Percentiles rank a stretch among this genome's conserved stretches.
Evolutionary conservation across 2,888 invertebrate genomes (phyloP).

Genomic region (Pristionchus entomophagus): DNA sequence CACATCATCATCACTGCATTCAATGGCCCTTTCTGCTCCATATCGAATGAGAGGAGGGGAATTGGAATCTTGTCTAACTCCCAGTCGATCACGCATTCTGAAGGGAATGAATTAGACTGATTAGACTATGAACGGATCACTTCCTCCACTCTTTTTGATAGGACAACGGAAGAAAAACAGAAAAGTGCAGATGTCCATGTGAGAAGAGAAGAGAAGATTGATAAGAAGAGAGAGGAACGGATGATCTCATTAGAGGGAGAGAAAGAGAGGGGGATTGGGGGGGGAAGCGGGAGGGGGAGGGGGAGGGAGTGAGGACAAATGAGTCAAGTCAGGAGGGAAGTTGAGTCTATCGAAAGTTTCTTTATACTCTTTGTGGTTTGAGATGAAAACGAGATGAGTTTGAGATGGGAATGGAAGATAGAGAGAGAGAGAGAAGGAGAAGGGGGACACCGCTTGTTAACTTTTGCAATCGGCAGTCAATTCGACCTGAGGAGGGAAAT

Average conservation of each 20-base stretch:
- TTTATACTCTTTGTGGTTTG: constrained; percentile 15
- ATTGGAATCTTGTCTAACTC: background rate
- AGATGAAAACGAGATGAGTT: background rate
- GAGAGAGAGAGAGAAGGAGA: background rate
- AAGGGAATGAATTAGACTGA: background rate
- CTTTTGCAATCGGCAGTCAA: background rate
- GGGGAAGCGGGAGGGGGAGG: background rate
- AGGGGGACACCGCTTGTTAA: background rate
- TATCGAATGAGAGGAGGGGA: constrained; percentile 23
- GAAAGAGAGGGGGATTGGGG: background rate
- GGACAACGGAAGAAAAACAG: constrained; percentile 9
- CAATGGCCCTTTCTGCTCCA: constrained; percentile 24
- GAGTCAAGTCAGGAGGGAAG: background rate
- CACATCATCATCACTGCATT: background rate
- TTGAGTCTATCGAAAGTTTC: background rate
- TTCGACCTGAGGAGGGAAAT: background rate
- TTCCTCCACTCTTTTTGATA: background rate
- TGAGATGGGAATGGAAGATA: constrained; percentile 11
- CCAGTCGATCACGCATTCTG: constrained; percentile 35
- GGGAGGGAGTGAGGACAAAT: too few species aligned
- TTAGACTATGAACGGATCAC: background rate
- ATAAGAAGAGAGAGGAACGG: background rate
- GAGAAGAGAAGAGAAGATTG: too few species aligned
- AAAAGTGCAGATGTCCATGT: background rate
- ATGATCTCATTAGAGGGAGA: background rate